Base-by-base conservation (phyloP, 2,888 invertebrate genomes). In the Euproctis similis region DNA sequence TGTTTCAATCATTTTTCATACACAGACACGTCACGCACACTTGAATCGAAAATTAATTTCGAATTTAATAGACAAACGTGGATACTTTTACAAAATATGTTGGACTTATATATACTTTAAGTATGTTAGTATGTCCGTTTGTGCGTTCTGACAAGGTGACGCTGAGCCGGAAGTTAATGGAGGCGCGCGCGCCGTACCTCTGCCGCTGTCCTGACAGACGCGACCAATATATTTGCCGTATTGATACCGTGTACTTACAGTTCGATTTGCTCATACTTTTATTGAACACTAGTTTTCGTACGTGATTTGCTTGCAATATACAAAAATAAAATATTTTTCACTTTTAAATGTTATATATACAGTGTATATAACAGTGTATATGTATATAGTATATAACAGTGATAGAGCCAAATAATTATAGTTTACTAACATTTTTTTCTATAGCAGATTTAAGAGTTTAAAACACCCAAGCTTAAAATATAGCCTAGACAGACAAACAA, bases 151-250 rank as follows among this genome's bases (percentile, higher is more conserved):
- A 23, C 47, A 47, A 47, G 50, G 44, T 39, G 36, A 30, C 42
- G 39, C 39, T 22, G 30, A 17, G 31, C 30, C 50, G 54, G 52
- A 53, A 50, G 54, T 53, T 39, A 29, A 21, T 30, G 36, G 47
- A 32, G 22, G 39, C 36, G 19, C 48, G 47, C 43, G 40, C 52
- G 27, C 28, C 13, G 30, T 35, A 38, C 30, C 45, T 47, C 30
- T 53, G 52, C 42, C 34, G 28, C 11, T 18, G 30, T 34, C 30
- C 28, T 16, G 19, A 18, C 14, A 3, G 24, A 12, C 25, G 30
- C 37, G 9, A 14, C 31, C 31, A 25, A 47, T 52, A 47, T 52
- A 52, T 47, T 39, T 34, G 12, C 30, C 20, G 25, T 26, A 12
- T 7, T 31, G 17, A 29, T 2, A 31, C 30, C 19, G 4, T 28